A percentile compares a stretch with the other conserved stretches of the same genome.
Evolutionary conservation across 2,797 vertebrate species (phyloP).

Genomic region (Rhincodon typus): DNA sequence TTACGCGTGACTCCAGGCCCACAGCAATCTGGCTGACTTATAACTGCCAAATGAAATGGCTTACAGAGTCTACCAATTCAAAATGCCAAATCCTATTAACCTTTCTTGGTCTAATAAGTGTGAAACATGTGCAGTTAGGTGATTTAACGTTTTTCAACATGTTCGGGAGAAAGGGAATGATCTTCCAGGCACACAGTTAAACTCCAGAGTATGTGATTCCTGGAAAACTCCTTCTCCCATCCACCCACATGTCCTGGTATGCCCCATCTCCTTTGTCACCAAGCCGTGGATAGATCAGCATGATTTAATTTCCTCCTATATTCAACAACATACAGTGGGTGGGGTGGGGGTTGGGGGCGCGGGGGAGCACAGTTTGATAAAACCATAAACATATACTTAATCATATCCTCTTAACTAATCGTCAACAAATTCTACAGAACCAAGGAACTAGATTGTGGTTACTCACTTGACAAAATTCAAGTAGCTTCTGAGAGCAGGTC

Average conservation of each 20-base stretch:
- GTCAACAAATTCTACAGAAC: background rate
- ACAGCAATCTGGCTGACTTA: too few relatives aligned
- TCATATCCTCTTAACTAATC: too few relatives aligned
- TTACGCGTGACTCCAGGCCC: too few relatives aligned
- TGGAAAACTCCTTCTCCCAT: too few relatives aligned
- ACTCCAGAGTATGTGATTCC: background rate
- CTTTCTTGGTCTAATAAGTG: too few relatives aligned
- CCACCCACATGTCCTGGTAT: too few relatives aligned
- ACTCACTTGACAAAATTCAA: background rate
- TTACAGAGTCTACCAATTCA: too few relatives aligned
- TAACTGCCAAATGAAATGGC: too few relatives aligned
- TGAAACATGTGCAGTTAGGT: background rate
- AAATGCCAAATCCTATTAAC: too few relatives aligned
- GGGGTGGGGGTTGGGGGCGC: too few relatives aligned
- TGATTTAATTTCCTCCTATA: background rate
- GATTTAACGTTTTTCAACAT: background rate
- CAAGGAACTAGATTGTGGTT: background rate
- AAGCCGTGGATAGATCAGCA: background rate
- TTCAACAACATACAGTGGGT: background rate
- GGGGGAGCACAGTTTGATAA: background rate
- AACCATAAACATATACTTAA: background rate
- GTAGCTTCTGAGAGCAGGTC: too few relatives aligned
- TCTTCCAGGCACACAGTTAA: background rate
- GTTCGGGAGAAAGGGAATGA: background rate
- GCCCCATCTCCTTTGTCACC: background rate